Percentiles rank a stretch among this genome's conserved stretches.
These are phyloP conservation scores for Myripristis jacobus DNA, from an alignment of 2,797 vertebrate species.

Conservation along the genomic window DNA sequence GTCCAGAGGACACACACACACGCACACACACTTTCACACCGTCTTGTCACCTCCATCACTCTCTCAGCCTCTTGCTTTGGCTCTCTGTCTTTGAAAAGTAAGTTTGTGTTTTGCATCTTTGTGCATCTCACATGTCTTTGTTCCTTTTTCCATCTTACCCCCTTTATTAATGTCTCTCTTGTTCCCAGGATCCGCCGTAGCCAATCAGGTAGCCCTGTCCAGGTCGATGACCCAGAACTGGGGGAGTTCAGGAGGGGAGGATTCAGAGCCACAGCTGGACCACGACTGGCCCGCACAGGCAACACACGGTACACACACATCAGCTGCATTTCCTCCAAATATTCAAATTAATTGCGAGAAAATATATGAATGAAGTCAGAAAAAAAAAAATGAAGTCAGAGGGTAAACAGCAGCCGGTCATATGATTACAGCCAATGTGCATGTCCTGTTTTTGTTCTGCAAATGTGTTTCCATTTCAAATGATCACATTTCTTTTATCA, in stretches of 20 bases:
- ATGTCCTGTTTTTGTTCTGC: no score
- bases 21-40: background rate
- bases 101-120: background rate
- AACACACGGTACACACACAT: conserved; percentile 71
- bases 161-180: background rate
- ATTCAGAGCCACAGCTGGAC: conserved; percentile 92
- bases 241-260: conserved; percentile 93
- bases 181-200: conserved; percentile 91
- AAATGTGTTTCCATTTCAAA: no score
- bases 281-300: conserved; percentile 86
- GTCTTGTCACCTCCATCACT: no score
- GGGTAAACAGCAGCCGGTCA: no score
- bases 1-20: conserved; percentile 51
- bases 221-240: conserved; percentile 86
- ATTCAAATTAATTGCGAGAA: no score
- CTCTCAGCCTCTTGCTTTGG: background rate
- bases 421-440: no score
- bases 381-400: no score
- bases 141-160: background rate
- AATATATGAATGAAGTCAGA: no score
- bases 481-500: no score
- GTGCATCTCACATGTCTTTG: no score
- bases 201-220: conserved; percentile 92
- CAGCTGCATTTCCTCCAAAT: no score
- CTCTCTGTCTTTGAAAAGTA: background rate